phyloP scores from a whole-genome alignment of 1,140 invertebrate genomes.

The Panulirus ornatus region DNA sequence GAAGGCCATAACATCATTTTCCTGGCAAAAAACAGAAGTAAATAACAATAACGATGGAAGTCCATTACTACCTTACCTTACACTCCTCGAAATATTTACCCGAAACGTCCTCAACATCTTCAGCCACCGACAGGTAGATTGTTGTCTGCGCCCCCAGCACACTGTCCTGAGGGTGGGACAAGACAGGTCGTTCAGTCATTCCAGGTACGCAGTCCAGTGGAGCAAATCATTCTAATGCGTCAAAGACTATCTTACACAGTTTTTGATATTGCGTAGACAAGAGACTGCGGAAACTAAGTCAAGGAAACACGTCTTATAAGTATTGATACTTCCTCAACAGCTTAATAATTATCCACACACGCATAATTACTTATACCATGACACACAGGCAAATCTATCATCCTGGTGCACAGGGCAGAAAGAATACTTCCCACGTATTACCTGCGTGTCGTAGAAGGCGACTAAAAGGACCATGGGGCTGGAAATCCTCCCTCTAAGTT shows the following conservation, averaged over 20 bases:
- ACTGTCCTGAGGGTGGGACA: not conserved
- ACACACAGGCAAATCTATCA: too few species aligned
- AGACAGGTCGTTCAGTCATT: not conserved
- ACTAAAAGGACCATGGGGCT: too few species aligned
- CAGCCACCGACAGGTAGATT: conserved; percentile 38
- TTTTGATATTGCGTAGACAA: not conserved
- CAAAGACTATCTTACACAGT: not conserved
- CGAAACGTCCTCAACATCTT: conserved; percentile 29
- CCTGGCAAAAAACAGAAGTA: too few species aligned
- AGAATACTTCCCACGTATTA: too few species aligned
- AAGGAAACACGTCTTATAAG: not conserved
- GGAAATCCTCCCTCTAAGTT: too few species aligned
- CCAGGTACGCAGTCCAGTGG: not conserved
- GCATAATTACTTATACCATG: too few species aligned
- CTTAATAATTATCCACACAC: too few species aligned
- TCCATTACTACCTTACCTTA: conserved; percentile 18
- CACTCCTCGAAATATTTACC: conserved; percentile 48
- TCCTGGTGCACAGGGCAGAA: too few species aligned
- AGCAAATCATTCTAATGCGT: not conserved
- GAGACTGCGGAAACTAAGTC: not conserved
- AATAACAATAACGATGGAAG: too few species aligned
- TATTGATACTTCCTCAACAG: not conserved
- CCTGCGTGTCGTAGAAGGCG: too few species aligned
- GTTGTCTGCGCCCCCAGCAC: conserved; percentile 35
- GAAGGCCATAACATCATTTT: too few species aligned